phyloP scores from a whole-genome alignment of 2,888 invertebrate genomes.

The Tolmerus cingulatus region DNA sequence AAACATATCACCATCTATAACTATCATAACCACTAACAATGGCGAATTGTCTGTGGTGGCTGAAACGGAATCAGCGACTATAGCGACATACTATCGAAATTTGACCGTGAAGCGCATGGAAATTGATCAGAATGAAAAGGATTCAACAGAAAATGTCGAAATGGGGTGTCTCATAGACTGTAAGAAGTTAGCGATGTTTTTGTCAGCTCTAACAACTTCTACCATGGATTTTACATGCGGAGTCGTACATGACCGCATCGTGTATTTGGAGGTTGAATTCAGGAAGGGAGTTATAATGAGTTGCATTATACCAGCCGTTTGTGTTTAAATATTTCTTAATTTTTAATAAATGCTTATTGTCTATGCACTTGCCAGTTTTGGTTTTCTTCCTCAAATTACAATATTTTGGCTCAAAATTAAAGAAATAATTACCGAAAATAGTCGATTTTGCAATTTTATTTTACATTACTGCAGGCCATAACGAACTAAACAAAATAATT shows the following conservation, averaged over 20 bases:
- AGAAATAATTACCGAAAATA: neutral
- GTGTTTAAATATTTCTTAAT: conserved; percentile 51
- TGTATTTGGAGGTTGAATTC: conserved; percentile 77
- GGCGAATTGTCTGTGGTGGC: conserved; percentile 79
- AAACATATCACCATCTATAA: conserved; percentile 76
- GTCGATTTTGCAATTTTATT: neutral
- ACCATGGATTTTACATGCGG: conserved; percentile 78
- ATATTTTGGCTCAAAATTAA: neutral
- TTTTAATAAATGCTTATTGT: neutral
- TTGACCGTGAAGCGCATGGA: conserved; percentile 69
- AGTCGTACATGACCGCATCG: conserved; percentile 75
- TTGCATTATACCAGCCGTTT: conserved; percentile 80
- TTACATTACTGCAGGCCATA: neutral
- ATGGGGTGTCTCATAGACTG: conserved; percentile 76
- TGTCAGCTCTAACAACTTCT: conserved; percentile 79
- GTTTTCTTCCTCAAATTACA: neutral
- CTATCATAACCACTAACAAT: conserved; percentile 74
- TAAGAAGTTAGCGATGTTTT: conserved; percentile 79
- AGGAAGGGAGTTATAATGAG: conserved; percentile 79
- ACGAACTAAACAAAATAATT: too few species aligned
- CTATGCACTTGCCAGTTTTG: neutral
- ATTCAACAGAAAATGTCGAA: conserved; percentile 54
- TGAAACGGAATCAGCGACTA: conserved; percentile 80
- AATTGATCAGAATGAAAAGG: conserved; percentile 53
- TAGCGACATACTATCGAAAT: conserved; percentile 82